A percentile compares a stretch with the other conserved stretches of the same genome.
Conservation (phyloP, 2,797 vertebrate genomes). For the Xyrichtys novacula region DNA sequence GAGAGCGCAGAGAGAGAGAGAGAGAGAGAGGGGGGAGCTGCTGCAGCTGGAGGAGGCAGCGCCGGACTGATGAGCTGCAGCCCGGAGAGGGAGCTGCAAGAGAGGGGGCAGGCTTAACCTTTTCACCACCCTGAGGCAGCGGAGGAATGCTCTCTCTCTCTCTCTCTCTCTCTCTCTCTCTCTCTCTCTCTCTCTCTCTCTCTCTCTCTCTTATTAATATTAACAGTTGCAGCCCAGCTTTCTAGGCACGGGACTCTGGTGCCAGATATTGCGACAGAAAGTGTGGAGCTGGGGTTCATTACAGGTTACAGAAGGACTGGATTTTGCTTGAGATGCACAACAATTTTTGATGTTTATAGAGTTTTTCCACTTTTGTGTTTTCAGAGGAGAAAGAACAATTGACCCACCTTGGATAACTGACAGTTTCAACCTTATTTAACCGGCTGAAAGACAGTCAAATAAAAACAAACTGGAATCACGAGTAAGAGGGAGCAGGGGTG, state of each 20-base stretch:
- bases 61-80: constrained; percentile 33
- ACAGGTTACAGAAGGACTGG: too few relatives aligned
- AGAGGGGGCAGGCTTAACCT: constrained; percentile 76
- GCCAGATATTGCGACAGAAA: not conserved
- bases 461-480: too few relatives aligned
- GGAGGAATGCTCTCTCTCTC: constrained; percentile 56
- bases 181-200: constrained; percentile 34
- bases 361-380: too few relatives aligned
- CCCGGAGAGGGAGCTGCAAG: constrained; percentile 16
- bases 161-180: constrained; percentile 35
- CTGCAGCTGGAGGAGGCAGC: constrained; percentile 44
- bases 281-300: too few relatives aligned
- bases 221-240: constrained; percentile 22
- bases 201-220: not conserved
- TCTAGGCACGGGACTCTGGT: not conserved
- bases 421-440: too few relatives aligned
- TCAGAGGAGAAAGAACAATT: too few relatives aligned
- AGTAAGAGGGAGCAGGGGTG: too few relatives aligned
- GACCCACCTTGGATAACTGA: too few relatives aligned
- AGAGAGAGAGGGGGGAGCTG: too few relatives aligned
- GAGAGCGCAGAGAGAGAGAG: constrained; percentile 24
- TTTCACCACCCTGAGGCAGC: constrained; percentile 73
- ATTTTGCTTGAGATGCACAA: too few relatives aligned
- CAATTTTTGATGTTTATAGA: too few relatives aligned
- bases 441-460: too few relatives aligned